Base-by-base conservation (phyloP, 2,797 vertebrate species). In the Amblyopsis hoosieri region DNA sequence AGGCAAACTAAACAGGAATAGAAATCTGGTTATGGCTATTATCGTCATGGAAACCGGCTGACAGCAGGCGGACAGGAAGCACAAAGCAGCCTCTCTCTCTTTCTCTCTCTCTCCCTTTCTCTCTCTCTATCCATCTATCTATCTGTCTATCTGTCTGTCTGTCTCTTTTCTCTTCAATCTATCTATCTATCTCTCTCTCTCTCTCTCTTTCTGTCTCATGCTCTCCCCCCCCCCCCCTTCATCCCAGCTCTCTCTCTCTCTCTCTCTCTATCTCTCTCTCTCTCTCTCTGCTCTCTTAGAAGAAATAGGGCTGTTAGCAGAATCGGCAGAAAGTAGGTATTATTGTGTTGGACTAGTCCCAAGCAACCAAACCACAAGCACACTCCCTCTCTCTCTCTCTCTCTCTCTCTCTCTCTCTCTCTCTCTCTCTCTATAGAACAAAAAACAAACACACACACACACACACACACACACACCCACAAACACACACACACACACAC, bases 21-120 rank as follows among this genome's bases (percentile, higher is more conserved):
- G 76, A 74, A 86, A 86, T 87, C 74, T 84, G 76, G 75, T 89
- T 82, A 86, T 88, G 87, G 83, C 84, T 79, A 85, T 89, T 89
- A 90, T 91, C 69, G 87, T 88, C 90, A 90, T 92, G 90, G 91
- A 90, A 92, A 92, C 91, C 72, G 80, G 76, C 77, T 74, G 78
- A 87, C 68, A 51, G 83, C 72, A 33, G 83, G 75, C 61, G 12
- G 58, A 50, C 47, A 50, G 29, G 47, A 31, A 54, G 37, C 64
- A 85, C 63, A 82, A 81, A 83, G 81, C 83, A 78, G 67, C 72
- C 15, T 9, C 14, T 3, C 54, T 56, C 64, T 1, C 11, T 14
- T 52, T 12, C 50, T 59, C 31, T 47, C 47, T 49, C 33, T 12
- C 47, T 59, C 42, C 37, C 47, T 53, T 29, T 66, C 63, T 62